Evolutionary conservation across 2,888 invertebrate genomes (phyloP), one percentile per base, ranked within the genome.

Genomic region (Tetheella fluctuosa): DNA sequence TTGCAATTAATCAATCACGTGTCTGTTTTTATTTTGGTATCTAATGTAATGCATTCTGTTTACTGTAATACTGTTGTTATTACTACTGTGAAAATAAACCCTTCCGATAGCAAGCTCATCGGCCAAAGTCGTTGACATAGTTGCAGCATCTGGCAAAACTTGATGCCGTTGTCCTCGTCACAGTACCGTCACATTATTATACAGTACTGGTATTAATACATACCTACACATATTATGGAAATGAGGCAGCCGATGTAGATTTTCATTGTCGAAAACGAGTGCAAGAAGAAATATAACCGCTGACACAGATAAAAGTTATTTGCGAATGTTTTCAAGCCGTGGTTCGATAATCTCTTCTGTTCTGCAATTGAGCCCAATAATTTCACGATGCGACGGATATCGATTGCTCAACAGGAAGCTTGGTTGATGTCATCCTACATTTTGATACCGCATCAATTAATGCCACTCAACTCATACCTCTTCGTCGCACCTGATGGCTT

Each of bases 401-500:
- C 48, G 48, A 48, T 48, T 48, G 48, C 48, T 48, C 48, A 48
- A 10, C 48, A 17, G 48, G 48, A 48, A 48, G 67, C 64, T 67
- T 68, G 69, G 66, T 71, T 67, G 61, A 62, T 68, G 73, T 77
- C 68, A 68, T 55, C 25, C 12, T 34, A 23, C 63, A 65, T 70
- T 34, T 64, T 62, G 71, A 75, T 81, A 76, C 78, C 76, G 75
- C 79, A 84, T 84, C 82, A 84, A 83, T 83, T 83, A 82, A 76
- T 77, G 77, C 69, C 73, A 73, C 67, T 74, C 65, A 69, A 63
- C 62, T 73, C 69, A 68, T 74, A 74, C 69, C 72, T 80, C 80
- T 72, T 75, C 68, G 80, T 75, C 72, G 72, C 79, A 85, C 86
- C 85, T 87, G 85, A 79, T 81, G 77, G 79, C 70, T 80, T 73